Percentiles rank a stretch among this genome's conserved stretches.
phyloP scores from a whole-genome alignment of 2,797 vertebrate species.

The Schizopygopsis pylzovi region DNA sequence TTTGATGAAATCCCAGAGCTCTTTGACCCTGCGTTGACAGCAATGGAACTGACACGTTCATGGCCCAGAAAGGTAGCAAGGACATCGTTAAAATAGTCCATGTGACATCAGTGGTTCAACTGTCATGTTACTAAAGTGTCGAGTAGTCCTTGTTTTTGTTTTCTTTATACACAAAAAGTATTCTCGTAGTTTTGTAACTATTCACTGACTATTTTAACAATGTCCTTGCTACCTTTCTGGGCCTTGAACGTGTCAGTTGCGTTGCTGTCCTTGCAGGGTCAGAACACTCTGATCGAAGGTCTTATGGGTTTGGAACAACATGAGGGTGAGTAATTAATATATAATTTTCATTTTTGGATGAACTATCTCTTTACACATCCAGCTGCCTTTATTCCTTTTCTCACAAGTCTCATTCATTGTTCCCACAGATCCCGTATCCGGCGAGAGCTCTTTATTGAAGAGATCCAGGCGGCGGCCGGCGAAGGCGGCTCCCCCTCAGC shows the following conservation, averaged over 20 bases:
- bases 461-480: slow-evolving; percentile 94
- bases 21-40: not conserved
- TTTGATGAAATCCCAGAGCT: not conserved
- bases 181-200: not conserved
- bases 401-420: not conserved
- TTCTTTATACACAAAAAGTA: not conserved
- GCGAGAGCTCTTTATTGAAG: slow-evolving; percentile 97
- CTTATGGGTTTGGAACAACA: not conserved
- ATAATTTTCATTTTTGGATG: not conserved
- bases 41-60: not conserved
- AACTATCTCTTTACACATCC: not conserved
- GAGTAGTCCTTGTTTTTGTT: not conserved
- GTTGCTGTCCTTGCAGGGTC: not conserved
- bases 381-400: not conserved
- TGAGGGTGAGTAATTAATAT: not conserved
- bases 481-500: slow-evolving; percentile 92
- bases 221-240: not conserved
- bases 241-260: not conserved
- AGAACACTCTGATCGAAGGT: not conserved
- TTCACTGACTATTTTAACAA: not conserved
- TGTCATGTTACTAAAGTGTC: too few species aligned
- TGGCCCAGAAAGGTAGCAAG: not conserved
- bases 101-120: not conserved
- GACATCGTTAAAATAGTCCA: not conserved
- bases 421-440: slow-evolving; percentile 92